Conservation (phyloP, 1,140 invertebrate species). For the Micrasema longulum region DNA sequence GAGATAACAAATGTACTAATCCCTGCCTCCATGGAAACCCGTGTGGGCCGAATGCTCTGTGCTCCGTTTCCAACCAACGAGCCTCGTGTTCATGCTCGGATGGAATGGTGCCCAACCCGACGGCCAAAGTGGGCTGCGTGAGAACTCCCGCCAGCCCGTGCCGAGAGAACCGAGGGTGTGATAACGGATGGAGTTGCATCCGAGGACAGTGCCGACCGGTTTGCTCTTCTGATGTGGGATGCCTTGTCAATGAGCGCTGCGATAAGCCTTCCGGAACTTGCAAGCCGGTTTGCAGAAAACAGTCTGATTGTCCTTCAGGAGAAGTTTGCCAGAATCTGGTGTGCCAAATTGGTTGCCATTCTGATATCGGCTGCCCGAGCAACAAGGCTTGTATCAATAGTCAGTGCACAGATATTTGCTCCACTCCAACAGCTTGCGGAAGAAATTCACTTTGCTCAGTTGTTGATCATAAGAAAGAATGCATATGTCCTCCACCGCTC, state of each 20-base stretch:
- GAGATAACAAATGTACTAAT: conserved; percentile 82
- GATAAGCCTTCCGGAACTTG: conserved; percentile 69
- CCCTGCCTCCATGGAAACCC: conserved; percentile 78
- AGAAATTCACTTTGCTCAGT: conserved; percentile 82
- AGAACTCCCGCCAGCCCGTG: conserved; percentile 79
- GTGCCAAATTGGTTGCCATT: conserved; percentile 83
- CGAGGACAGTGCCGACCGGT: conserved; percentile 79
- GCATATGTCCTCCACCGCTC: conserved; percentile 78
- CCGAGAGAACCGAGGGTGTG: conserved; percentile 79
- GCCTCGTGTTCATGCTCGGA: conserved; percentile 82
- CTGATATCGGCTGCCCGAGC: conserved; percentile 80
- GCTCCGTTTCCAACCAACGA: conserved; percentile 84
- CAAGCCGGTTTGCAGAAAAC: conserved; percentile 78
- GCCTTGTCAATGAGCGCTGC: conserved; percentile 85
- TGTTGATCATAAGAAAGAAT: conserved; percentile 78
- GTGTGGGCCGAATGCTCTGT: conserved; percentile 87
- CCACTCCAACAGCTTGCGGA: conserved; percentile 82
- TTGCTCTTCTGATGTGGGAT: conserved; percentile 80
- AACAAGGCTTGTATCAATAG: conserved; percentile 79
- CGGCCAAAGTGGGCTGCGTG: conserved; percentile 84
- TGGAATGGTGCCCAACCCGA: conserved; percentile 86
- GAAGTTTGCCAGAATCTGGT: conserved; percentile 87
- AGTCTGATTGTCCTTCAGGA: conserved; percentile 84
- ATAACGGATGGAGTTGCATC: conserved; percentile 76
- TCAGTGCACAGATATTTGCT: conserved; percentile 82